A percentile compares a stretch with the other conserved stretches of the same genome.
Conservation (phyloP, 1,140 invertebrate genomes). For the Procambarus clarkii region DNA sequence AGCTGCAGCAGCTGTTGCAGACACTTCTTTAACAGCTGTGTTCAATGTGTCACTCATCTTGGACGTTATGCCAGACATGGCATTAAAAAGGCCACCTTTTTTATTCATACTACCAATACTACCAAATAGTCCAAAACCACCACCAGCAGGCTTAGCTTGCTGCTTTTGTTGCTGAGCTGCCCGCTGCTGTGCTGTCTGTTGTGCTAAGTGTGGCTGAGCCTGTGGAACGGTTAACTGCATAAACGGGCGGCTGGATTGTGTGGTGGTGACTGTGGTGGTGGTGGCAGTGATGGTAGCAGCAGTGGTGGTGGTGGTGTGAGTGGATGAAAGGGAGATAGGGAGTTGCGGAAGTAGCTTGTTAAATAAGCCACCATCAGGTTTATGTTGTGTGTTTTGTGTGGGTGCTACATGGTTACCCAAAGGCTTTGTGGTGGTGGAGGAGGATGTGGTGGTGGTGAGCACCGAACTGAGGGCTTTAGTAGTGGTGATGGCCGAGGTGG, state of each 20-base stretch:
- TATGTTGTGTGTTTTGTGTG: constrained; percentile 57
- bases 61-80: constrained; percentile 67
- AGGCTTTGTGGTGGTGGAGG: constrained; percentile 63
- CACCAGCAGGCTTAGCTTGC: constrained; percentile 79
- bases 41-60: constrained; percentile 69
- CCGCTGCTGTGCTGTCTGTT: constrained; percentile 9
- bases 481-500: constrained; percentile 64
- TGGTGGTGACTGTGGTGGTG: constrained; percentile 64
- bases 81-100: constrained; percentile 80
- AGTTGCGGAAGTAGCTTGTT: constrained; percentile 70
- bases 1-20: constrained; percentile 72
- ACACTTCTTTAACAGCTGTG: constrained; percentile 72
- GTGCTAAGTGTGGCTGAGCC: constrained; percentile 21
- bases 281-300: constrained; percentile 61
- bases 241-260: constrained; percentile 61
- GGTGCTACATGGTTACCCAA: constrained; percentile 69
- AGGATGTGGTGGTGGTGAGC: constrained; percentile 65
- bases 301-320: constrained; percentile 61
- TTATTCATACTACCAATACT: constrained; percentile 64
- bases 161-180: constrained; percentile 64
- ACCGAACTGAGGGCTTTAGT: constrained; percentile 64
- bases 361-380: constrained; percentile 58
- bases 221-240: constrained; percentile 67
- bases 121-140: constrained; percentile 78
- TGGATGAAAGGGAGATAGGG: constrained; percentile 66